Evolutionary conservation across 1,140 invertebrate species (phyloP), one percentile per base, ranked within the genome.

Genomic region (Pseudomyrmex sp.): DNA sequence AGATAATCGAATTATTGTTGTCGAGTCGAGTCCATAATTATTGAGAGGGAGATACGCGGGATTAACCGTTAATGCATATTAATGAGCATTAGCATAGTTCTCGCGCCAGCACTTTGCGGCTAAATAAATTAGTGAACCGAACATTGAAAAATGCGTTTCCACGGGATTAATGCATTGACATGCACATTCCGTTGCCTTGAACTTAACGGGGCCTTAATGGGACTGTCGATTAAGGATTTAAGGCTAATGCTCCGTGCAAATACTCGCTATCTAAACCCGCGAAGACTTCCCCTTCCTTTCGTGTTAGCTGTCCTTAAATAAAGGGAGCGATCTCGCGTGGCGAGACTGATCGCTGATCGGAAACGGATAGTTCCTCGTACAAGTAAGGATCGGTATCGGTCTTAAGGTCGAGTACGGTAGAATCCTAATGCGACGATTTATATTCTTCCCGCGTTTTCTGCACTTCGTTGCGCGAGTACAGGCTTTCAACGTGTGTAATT

Each of bases 141-240:
- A 52, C 56, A 62, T 62, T 68, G 59, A 62, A 80, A 80, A 80
- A 70, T 62, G 52, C 76, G 76, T 69, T 68, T 70, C 46, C 26
- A 9, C n/a, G 48, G 26, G 20, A 68, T 83, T 63, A 77, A 77
- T 56, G 63, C 50, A 48, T 59, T 50, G 66, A 56, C 73, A 61
- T 46, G 54, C 18, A 44, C 61, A 66, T 82, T 63, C 61, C 72
- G 59, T 70, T 35, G 65, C 73, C 84, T 69, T 44, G 54, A 70
- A 75, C 56, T 83, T 83, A 35, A 35, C 68, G 48, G 12, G 52
- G 56, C 69, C 68, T 56, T 89, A 89, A 87, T 89, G 77, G 65
- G 46, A 23, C 46, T 74, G 85, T 89, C 85, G 88, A 87, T 89
- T 87, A 87, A 54, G 77, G 82, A 87, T 89, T 89, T 85, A 73